A percentile compares a stretch with the other conserved stretches of the same genome.
phyloP scores from a whole-genome alignment of 2,113 vertebrate genomes.

The Agelaius tricolor region DNA sequence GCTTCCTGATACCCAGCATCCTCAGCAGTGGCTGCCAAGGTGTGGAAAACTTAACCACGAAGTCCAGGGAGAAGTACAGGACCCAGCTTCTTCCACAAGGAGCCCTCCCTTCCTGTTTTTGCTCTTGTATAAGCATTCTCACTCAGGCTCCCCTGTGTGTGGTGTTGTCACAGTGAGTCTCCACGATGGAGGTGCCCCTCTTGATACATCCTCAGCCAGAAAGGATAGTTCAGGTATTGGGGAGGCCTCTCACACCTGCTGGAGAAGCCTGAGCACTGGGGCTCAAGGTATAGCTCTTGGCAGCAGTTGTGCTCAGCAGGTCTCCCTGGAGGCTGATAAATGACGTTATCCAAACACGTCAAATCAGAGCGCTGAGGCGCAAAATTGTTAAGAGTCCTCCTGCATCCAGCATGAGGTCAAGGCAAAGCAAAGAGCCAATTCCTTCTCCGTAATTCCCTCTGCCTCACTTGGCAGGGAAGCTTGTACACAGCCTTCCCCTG shows the following conservation, averaged over 20 bases:
- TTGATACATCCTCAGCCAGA: accelerated
- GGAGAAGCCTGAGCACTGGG: not conserved
- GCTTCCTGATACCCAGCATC: not conserved
- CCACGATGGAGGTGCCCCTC: not conserved
- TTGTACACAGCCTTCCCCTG: not conserved
- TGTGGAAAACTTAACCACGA: not conserved
- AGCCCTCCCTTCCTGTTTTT: not conserved
- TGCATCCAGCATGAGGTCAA: not conserved
- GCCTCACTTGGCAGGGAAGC: conserved; percentile 17
- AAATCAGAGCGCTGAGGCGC: not conserved
- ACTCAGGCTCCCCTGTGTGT: not conserved
- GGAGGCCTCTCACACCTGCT: accelerated
- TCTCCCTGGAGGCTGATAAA: conserved; percentile 5
- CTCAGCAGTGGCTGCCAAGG: not conserved
- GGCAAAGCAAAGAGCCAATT: not conserved
- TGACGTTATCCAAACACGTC: not conserved
- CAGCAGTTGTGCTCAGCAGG: not conserved
- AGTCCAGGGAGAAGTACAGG: not conserved
- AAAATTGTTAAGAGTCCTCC: not conserved
- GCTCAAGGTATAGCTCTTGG: not conserved
- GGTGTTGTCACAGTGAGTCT: not conserved
- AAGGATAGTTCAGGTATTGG: not conserved
- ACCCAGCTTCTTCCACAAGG: accelerated
- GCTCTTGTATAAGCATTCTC: not conserved
- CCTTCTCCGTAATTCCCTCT: not conserved